A percentile compares a stretch with the other conserved stretches of the same genome.
phyloP scores from a whole-genome alignment of 1,140 invertebrate species.

The Lepeophtheirus salmonis region DNA sequence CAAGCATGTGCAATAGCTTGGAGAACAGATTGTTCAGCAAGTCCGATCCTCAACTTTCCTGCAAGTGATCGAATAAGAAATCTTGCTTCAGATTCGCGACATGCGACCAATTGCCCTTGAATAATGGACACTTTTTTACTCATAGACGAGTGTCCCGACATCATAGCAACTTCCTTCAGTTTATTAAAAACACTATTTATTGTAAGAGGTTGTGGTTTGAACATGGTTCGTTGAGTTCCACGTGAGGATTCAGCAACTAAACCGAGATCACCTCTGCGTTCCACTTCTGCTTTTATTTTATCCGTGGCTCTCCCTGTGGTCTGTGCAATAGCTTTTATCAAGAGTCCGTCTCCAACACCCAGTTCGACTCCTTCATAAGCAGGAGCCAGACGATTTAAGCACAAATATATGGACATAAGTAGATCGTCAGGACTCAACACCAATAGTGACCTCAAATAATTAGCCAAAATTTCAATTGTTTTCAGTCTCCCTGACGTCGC shows the following conservation, averaged over 20 bases:
- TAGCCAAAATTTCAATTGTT: conserved; percentile 80
- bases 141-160: conserved; percentile 56
- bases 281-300: conserved; percentile 64
- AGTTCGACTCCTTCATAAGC: conserved; percentile 48
- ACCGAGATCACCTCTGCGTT: conserved; percentile 67
- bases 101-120: conserved; percentile 75
- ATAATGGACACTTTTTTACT: conserved; percentile 81
- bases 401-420: conserved; percentile 73
- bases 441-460: conserved; percentile 84
- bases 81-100: conserved; percentile 67
- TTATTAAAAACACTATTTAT: conserved; percentile 53
- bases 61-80: conserved; percentile 77
- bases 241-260: conserved; percentile 77
- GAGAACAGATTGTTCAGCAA: conserved; percentile 89
- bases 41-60: conserved; percentile 84
- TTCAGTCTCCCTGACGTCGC: conserved; percentile 67
- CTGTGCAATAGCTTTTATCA: conserved; percentile 87
- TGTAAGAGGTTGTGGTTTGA: conserved; percentile 34
- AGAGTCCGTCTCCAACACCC: conserved; percentile 76
- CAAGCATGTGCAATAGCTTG: conserved; percentile 71
- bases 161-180: conserved; percentile 69
- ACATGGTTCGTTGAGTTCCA: conserved; percentile 73
- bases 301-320: conserved; percentile 65
- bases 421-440: conserved; percentile 69
- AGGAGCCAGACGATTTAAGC: conserved; percentile 59